Evolutionary conservation across 2,797 vertebrate species (phyloP).

Genomic region (Tenualosa ilisha): DNA sequence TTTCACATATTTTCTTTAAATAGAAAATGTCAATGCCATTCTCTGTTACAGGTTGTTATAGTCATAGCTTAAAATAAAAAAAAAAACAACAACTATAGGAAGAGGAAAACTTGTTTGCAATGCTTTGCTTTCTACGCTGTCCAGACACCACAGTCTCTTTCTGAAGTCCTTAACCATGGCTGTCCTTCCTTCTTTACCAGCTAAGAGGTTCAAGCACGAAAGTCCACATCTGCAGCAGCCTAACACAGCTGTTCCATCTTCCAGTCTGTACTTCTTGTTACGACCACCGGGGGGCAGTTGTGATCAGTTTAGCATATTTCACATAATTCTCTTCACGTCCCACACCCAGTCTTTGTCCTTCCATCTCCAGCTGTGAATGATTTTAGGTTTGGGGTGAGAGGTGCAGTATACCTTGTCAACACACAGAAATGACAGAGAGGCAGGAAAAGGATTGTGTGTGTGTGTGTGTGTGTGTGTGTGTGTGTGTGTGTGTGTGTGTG

Average conservation of each 20-base stretch:
- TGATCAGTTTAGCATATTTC: conserved; percentile 8
- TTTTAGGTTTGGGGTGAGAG: not conserved
- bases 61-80: conserved; percentile 49
- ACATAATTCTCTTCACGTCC: not conserved
- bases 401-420: not conserved
- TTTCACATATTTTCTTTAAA: conserved; percentile 76
- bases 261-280: not conserved
- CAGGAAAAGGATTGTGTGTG: not conserved
- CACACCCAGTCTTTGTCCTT: not conserved
- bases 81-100: conserved; percentile 43
- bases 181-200: not conserved
- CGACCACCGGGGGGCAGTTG: conserved; percentile 2
- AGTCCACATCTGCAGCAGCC: not conserved
- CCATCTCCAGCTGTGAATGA: not conserved
- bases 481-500: too few species aligned
- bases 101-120: conserved; percentile 35
- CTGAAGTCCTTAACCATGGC: not conserved
- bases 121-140: not conserved
- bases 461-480: too few species aligned
- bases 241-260: not conserved
- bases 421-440: not conserved
- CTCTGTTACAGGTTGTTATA: conserved; percentile 56
- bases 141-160: not conserved
- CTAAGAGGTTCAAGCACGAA: not conserved
- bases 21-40: conserved; percentile 72